Evolutionary conservation across 2,113 vertebrate genomes (phyloP).

Genomic region (Ctenodactylus gundi): DNA sequence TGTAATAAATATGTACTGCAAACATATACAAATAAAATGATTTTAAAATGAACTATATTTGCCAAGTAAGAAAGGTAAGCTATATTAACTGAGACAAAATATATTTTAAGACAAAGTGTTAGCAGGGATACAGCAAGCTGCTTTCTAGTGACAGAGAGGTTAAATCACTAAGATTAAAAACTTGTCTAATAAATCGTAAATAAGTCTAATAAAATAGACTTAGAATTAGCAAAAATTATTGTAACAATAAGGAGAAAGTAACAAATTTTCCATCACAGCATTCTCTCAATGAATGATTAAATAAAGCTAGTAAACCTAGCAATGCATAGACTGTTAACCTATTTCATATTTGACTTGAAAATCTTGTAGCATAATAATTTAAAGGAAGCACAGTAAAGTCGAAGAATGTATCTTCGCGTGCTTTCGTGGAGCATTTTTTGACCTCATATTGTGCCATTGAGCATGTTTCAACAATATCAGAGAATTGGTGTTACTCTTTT

Average conservation of each 20-base stretch:
- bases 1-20: too few relatives aligned
- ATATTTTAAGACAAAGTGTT: conserved; percentile 8
- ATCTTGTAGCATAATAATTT: not conserved
- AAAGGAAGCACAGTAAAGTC: not conserved
- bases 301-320: not conserved
- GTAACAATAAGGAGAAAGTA: not conserved
- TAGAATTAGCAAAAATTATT: conserved; percentile 36
- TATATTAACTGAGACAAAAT: not conserved
- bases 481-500: not conserved
- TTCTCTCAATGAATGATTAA: not conserved
- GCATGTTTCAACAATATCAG: not conserved
- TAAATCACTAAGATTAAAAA: conserved; percentile 21
- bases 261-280: not conserved
- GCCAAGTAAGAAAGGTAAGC: not conserved
- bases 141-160: conserved; percentile 1
- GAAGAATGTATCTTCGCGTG: not conserved
- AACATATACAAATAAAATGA: too few relatives aligned
- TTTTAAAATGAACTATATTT: too few relatives aligned
- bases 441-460: not conserved
- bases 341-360: not conserved
- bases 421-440: not conserved
- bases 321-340: not conserved
- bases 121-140: not conserved
- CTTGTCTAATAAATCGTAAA: too few relatives aligned
- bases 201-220: conserved; percentile 25